Evolutionary conservation across 2,888 invertebrate genomes (phyloP).

Genomic region (Agrotis ipsilon): DNA sequence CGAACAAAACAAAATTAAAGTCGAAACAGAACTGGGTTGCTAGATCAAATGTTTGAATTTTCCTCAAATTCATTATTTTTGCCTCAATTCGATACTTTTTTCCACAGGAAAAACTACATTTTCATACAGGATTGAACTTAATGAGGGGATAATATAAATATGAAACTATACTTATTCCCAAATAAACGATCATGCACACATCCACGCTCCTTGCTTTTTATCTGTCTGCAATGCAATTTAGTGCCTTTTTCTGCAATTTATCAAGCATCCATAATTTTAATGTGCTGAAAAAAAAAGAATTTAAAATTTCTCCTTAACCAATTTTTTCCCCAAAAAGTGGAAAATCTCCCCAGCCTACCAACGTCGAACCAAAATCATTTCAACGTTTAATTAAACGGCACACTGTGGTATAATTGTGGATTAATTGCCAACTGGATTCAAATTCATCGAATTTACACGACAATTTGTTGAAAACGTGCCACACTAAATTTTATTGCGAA

Average conservation of each 20-base stretch:
- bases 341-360: neutral
- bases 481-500: constrained; percentile 56
- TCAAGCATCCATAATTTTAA: too few species aligned
- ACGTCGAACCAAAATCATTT: constrained; percentile 75
- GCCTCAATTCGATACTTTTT: neutral
- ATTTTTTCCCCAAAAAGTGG: neutral
- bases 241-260: too few species aligned
- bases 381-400: constrained; percentile 81
- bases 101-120: too few species aligned
- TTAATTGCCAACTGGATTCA: constrained; percentile 80
- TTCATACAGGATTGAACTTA: too few species aligned
- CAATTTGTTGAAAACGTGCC: constrained; percentile 74
- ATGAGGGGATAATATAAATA: too few species aligned
- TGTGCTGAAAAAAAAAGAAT: too few species aligned
- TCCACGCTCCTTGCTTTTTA: too few species aligned
- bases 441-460: constrained; percentile 81
- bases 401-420: constrained; percentile 79
- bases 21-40: constrained; percentile 67
- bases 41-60: neutral
- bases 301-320: neutral
- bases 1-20: constrained; percentile 80
- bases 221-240: too few species aligned
- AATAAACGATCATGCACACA: too few species aligned
- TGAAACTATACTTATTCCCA: too few species aligned
- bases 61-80: neutral